Evolutionary conservation across 2,888 invertebrate species (phyloP).

Genomic region (Dasysyrphus albostriatus): DNA sequence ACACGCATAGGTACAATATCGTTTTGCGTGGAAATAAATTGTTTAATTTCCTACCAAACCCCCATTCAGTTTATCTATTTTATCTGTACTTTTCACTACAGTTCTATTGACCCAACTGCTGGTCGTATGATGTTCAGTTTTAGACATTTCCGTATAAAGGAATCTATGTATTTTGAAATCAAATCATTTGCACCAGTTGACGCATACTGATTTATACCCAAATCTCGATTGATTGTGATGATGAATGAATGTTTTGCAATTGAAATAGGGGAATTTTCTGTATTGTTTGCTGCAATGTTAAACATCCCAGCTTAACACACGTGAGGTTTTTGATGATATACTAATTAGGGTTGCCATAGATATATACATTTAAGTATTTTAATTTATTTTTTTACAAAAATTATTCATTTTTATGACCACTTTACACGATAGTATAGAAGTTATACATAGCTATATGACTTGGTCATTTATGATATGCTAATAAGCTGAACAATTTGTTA

Average conservation of each 20-base stretch:
- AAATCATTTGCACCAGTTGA: slow-evolving; percentile 15
- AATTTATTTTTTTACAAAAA: no score
- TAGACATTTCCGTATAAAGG: background rate
- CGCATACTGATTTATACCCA: background rate
- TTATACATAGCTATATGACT: no score
- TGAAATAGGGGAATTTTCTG: background rate
- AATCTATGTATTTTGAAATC: slow-evolving; percentile 9
- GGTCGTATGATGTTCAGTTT: background rate
- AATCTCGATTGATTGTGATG: background rate
- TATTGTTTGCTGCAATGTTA: slow-evolving; percentile 2
- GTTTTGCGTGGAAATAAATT: no score
- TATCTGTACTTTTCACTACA: background rate
- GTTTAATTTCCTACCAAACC: no score
- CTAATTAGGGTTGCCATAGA: background rate
- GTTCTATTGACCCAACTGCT: slow-evolving; percentile 10
- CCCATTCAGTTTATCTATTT: no score
- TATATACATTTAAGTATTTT: no score
- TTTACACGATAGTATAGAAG: no score
- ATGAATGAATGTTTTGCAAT: slow-evolving; percentile 1
- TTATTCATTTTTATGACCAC: no score
- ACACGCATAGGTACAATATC: no score
- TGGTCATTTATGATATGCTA: no score
- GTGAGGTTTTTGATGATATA: background rate
- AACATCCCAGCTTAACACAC: background rate
- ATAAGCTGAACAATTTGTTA: no score